Evolutionary conservation across 2,113 vertebrate species (phyloP).

Genomic region (Thunnus thynnus): DNA sequence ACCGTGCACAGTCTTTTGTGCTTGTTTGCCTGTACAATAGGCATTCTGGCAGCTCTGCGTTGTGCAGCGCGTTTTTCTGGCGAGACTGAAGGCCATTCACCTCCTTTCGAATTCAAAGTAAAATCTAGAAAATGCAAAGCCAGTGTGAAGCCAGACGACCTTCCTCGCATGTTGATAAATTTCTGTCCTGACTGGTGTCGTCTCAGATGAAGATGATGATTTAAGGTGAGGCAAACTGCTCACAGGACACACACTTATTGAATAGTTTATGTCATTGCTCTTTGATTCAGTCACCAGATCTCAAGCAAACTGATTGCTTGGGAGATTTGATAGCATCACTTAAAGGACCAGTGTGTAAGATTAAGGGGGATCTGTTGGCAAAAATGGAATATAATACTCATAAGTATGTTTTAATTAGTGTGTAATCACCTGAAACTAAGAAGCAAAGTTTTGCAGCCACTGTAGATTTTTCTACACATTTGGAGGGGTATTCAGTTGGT

Average conservation of each 20-base stretch:
- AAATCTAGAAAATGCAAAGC: conserved; percentile 33
- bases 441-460: too few species aligned
- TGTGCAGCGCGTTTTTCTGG: conserved; percentile 14
- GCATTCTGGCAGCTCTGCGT: conserved; percentile 25
- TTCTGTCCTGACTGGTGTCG: not conserved
- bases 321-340: conserved; percentile 3
- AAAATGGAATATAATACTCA: too few species aligned
- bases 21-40: conserved; percentile 27
- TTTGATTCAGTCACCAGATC: not conserved
- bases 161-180: conserved; percentile 14
- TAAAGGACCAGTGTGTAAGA: too few species aligned
- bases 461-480: too few species aligned
- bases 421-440: too few species aligned
- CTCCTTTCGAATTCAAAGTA: conserved; percentile 76
- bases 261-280: not conserved
- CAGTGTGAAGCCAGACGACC: conserved; percentile 1
- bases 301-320: not conserved
- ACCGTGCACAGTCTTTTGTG: conserved; percentile 26
- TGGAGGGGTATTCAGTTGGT: too few species aligned
- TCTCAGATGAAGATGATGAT: conserved; percentile 4
- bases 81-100: conserved; percentile 35
- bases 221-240: not conserved
- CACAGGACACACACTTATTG: not conserved
- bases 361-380: too few species aligned
- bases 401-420: too few species aligned